Percentiles rank a stretch among this genome's conserved stretches.
Conservation (phyloP, 2,113 vertebrate genomes). For the Eptesicus fuscus region DNA sequence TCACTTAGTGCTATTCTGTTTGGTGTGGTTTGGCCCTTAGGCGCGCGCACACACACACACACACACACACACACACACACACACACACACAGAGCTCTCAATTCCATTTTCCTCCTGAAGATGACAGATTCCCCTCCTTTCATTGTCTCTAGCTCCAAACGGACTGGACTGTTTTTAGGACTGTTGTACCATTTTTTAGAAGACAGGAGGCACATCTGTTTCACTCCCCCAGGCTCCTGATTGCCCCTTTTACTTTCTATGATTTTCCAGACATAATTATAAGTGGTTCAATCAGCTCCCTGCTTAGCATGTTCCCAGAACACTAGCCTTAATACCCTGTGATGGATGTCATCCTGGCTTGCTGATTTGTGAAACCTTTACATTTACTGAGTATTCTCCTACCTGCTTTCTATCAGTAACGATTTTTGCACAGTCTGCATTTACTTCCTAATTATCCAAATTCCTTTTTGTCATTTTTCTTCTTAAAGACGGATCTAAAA, state of each 20-base stretch:
- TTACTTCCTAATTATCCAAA: constrained; percentile 80
- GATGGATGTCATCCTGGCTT: constrained; percentile 72
- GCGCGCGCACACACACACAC: not conserved
- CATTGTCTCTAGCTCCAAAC: constrained; percentile 1
- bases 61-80: not conserved
- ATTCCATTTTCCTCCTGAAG: constrained; percentile 13
- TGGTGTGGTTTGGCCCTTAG: constrained; percentile 69
- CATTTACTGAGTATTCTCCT: constrained; percentile 70
- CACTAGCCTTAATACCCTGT: constrained; percentile 65
- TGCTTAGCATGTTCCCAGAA: constrained; percentile 64
- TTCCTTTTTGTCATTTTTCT: constrained; percentile 79
- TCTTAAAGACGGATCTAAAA: constrained; percentile 78
- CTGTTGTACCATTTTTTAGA: not conserved
- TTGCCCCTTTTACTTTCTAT: constrained; percentile 63
- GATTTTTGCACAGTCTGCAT: constrained; percentile 77
- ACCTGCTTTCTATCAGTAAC: constrained; percentile 70
- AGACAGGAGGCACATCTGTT: constrained; percentile 27
- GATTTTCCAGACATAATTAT: constrained; percentile 73
- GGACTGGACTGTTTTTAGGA: not conserved
- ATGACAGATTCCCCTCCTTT: not conserved
- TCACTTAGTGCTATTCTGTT: constrained; percentile 53
- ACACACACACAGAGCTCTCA: not conserved
- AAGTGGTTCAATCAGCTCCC: constrained; percentile 71
- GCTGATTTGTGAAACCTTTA: constrained; percentile 74
- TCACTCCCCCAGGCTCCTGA: constrained; percentile 52